Percentiles rank a stretch among this genome's conserved stretches.
Evolutionary conservation across 1,140 invertebrate species (phyloP).

Genomic region (Teleogryllus occipitalis): DNA sequence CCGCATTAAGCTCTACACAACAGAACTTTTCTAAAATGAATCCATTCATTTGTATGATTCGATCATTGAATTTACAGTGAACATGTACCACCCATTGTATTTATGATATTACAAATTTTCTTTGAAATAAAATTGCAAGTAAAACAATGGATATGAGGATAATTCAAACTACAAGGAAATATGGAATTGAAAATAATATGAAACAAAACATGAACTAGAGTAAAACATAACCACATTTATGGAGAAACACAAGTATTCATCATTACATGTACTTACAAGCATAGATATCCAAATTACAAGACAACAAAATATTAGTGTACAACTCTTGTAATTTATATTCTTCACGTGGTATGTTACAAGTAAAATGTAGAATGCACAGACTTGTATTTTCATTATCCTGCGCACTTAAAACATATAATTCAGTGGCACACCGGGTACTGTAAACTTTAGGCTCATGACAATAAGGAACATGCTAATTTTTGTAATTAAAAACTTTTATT

Average conservation of each 20-base stretch:
- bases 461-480: not conserved
- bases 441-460: not conserved
- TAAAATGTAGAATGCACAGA: not conserved
- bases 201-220: not conserved
- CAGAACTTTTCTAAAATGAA: too few species aligned
- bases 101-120: too few species aligned
- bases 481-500: too few species aligned
- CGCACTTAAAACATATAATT: not conserved
- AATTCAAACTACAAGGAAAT: not conserved
- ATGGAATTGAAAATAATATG: not conserved
- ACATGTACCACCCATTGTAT: too few species aligned
- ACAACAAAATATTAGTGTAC: not conserved
- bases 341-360: not conserved
- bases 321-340: not conserved
- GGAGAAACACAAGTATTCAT: not conserved
- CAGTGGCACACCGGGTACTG: not conserved
- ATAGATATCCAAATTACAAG: not conserved
- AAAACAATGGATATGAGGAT: too few species aligned
- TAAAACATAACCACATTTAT: slow-evolving; percentile 6
- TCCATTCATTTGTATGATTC: too few species aligned
- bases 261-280: slow-evolving; percentile 4
- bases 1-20: too few species aligned
- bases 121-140: too few species aligned
- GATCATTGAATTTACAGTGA: too few species aligned
- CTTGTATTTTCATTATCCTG: not conserved